Conservation (phyloP, 2,888 invertebrate genomes). For the Timema cristinae region DNA sequence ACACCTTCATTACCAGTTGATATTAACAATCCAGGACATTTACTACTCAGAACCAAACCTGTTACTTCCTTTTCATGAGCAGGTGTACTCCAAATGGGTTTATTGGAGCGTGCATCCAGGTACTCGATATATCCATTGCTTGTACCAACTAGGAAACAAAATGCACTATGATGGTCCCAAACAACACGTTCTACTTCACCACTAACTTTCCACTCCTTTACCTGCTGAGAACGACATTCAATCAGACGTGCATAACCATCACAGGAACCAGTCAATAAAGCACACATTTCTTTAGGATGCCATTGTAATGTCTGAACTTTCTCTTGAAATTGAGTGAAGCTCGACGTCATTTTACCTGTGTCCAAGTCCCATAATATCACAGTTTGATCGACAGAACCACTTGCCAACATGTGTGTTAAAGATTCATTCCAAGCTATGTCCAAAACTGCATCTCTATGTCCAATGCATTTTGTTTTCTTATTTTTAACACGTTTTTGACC, state of each 20-base stretch:
- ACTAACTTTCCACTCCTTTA: constrained; percentile 66
- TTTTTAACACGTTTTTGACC: constrained; percentile 70
- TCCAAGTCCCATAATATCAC: constrained; percentile 91
- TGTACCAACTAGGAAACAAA: constrained; percentile 68
- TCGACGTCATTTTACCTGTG: constrained; percentile 69
- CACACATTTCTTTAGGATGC: constrained; percentile 79
- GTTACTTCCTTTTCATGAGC: constrained; percentile 85
- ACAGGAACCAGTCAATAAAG: constrained; percentile 76
- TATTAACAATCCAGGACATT: constrained; percentile 70
- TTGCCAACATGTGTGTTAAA: constrained; percentile 79
- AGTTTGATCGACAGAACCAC: constrained; percentile 87
- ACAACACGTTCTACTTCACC: constrained; percentile 82
- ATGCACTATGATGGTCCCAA: constrained; percentile 79
- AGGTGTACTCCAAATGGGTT: constrained; percentile 65
- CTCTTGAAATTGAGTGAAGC: constrained; percentile 68
- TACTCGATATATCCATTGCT: constrained; percentile 65
- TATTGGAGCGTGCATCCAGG: constrained; percentile 65
- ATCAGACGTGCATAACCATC: constrained; percentile 53
- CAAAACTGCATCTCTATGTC: constrained; percentile 88
- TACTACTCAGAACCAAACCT: constrained; percentile 68
- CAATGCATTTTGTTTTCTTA: constrained; percentile 61
- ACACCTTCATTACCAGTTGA: constrained; percentile 75
- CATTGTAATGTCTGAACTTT: constrained; percentile 83
- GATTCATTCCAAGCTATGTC: constrained; percentile 87
- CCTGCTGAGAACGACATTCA: constrained; percentile 52